Conservation (phyloP, 2,888 invertebrate genomes). For the Ectemnius continuus region DNA sequence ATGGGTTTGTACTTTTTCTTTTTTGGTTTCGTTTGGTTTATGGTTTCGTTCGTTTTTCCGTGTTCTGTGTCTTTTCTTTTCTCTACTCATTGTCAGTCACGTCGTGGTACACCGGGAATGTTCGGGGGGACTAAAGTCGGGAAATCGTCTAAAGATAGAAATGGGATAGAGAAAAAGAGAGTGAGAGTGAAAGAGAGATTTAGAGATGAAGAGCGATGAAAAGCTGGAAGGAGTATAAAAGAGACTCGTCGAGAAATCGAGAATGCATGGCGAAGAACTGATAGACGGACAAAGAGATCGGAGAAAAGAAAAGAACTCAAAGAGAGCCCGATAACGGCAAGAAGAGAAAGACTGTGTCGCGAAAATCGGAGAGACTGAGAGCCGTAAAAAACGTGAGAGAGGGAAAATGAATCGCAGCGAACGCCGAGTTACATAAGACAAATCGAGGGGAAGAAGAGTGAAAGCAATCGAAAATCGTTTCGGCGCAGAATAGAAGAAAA, state of each 20-base stretch:
- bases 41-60: constrained; percentile 32
- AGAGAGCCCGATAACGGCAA: not conserved
- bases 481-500: not conserved
- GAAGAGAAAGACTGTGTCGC: not conserved
- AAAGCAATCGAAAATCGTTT: constrained; percentile 1
- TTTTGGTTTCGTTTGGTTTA: too few relatives aligned
- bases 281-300: constrained; percentile 17
- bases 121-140: constrained; percentile 44
- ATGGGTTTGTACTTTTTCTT: too few relatives aligned
- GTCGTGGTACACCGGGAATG: constrained; percentile 53
- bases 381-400: constrained; percentile 10
- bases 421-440: not conserved
- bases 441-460: not conserved
- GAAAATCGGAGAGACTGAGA: constrained; percentile 26
- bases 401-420: constrained; percentile 21
- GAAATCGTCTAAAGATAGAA: constrained; percentile 24
- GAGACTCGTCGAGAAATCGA: not conserved
- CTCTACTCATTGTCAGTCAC: constrained; percentile 58
- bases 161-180: constrained; percentile 14
- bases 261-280: too few relatives aligned
- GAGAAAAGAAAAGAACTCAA: constrained; percentile 9
- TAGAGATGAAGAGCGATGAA: not conserved
- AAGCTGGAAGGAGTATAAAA: not conserved
- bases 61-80: constrained; percentile 17
- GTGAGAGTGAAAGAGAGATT: not conserved